Conservation (phyloP, 2,113 vertebrate genomes). For the Circaetus gallicus region DNA sequence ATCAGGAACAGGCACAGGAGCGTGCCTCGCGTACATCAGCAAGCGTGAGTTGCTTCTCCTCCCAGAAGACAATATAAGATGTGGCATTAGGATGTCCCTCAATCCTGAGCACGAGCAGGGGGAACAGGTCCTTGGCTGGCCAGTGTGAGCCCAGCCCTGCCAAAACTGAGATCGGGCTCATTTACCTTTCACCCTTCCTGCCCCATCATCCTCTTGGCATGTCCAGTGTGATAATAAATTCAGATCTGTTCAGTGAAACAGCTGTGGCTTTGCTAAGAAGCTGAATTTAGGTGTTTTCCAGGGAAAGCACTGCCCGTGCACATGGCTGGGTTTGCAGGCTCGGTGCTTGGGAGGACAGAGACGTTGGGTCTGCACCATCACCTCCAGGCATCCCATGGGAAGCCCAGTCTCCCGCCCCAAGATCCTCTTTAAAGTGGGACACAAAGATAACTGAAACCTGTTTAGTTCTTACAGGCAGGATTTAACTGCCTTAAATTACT, state of each 20-base stretch:
- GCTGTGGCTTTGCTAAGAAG: not conserved
- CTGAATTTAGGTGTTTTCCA: not conserved
- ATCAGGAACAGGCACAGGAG: not conserved
- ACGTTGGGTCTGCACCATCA: not conserved
- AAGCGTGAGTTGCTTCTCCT: not conserved
- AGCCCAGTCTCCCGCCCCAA: not conserved
- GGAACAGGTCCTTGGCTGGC: not conserved
- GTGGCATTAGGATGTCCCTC: not conserved
- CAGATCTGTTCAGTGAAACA: not conserved
- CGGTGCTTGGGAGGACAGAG: not conserved
- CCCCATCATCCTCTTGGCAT: not conserved
- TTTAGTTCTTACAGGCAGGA: not conserved
- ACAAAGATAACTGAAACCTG: not conserved
- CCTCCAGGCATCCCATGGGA: not conserved
- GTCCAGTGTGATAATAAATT: not conserved
- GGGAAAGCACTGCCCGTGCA: not conserved
- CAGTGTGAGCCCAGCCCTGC: not conserved
- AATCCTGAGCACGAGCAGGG: not conserved
- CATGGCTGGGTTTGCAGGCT: not conserved
- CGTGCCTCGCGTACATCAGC: not conserved
- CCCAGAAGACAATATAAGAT: not conserved
- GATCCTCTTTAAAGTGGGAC: not conserved
- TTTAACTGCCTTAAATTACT: conserved; percentile 26
- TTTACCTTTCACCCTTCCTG: not conserved
- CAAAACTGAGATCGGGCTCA: not conserved